A percentile compares a stretch with the other conserved stretches of the same genome.
phyloP scores from a whole-genome alignment of 2,888 invertebrate genomes.

The Drosophila nr. medialis region DNA sequence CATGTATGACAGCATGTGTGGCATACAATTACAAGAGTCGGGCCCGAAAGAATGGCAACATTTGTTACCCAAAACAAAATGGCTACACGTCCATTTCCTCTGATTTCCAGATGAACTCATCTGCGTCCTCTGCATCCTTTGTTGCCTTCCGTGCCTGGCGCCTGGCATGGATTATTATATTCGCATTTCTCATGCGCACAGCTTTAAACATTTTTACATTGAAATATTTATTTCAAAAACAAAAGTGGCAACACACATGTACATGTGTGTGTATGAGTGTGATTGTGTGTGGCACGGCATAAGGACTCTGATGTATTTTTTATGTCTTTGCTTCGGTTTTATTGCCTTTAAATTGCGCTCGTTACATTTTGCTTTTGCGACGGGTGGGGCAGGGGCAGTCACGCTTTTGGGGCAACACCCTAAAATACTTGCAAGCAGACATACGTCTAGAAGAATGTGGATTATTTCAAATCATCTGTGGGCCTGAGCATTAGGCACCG shows the following conservation, averaged over 20 bases:
- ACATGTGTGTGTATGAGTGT: background rate
- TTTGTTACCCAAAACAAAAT: constrained; percentile 73
- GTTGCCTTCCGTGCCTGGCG: constrained; percentile 28
- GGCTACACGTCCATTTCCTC: constrained; percentile 65
- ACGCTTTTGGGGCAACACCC: constrained; percentile 12
- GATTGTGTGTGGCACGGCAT: constrained; percentile 10
- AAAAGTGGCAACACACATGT: constrained; percentile 17
- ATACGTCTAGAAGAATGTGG: constrained; percentile 32
- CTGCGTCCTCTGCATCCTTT: constrained; percentile 18
- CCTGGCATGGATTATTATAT: constrained; percentile 72
- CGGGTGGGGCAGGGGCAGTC: background rate
- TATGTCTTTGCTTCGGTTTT: constrained; percentile 68
- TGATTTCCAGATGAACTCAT: constrained; percentile 68
- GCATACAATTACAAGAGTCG: constrained; percentile 69
- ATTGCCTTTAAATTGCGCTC: constrained; percentile 75
- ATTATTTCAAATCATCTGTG: constrained; percentile 39
- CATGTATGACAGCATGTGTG: constrained; percentile 70
- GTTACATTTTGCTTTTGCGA: constrained; percentile 51
- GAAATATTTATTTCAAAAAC: constrained; percentile 58
- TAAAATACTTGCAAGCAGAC: constrained; percentile 28
- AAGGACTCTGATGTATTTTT: constrained; percentile 72
- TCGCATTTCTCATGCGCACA: constrained; percentile 70
- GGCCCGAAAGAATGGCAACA: constrained; percentile 50
- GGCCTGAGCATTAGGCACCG: constrained; percentile 9
- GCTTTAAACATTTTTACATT: constrained; percentile 58